Evolutionary conservation across 1,140 invertebrate genomes (phyloP).

Genomic region (Holcopasites calliopsidis): DNA sequence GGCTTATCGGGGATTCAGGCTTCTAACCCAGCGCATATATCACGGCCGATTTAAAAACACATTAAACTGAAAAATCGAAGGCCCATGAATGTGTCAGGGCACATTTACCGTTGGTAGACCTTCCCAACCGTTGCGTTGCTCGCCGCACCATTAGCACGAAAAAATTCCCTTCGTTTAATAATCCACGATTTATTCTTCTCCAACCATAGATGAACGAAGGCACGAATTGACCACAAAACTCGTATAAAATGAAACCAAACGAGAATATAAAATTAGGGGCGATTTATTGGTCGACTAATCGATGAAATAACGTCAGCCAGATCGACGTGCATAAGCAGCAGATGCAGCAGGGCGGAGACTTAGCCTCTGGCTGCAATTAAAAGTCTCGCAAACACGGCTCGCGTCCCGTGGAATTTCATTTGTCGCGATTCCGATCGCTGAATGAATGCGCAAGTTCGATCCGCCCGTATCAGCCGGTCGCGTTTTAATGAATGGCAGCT

Average conservation of each 20-base stretch:
- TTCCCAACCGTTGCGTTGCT: not conserved
- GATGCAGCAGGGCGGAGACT: not conserved
- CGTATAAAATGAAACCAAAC: not conserved
- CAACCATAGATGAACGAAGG: not conserved
- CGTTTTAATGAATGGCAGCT: not conserved
- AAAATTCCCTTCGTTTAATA: not conserved
- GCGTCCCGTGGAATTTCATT: constrained; percentile 22
- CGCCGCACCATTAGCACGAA: not conserved
- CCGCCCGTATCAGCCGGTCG: not conserved
- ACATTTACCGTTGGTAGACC: not conserved
- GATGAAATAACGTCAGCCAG: constrained; percentile 49
- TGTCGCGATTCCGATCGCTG: not conserved
- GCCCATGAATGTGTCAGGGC: not conserved
- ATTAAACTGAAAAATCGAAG: not conserved
- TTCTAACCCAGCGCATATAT: not conserved
- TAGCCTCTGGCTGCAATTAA: constrained; percentile 10
- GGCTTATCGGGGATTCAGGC: not conserved
- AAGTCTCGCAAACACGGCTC: not conserved
- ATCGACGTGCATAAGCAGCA: constrained; percentile 13
- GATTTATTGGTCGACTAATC: constrained; percentile 45
- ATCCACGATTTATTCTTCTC: not conserved
- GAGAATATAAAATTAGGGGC: constrained; percentile 55
- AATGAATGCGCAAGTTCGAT: not conserved
- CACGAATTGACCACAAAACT: not conserved
- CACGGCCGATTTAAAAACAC: constrained; percentile 7